phyloP scores from a whole-genome alignment of 1,140 invertebrate genomes.

The Lucilia cuprina region DNA sequence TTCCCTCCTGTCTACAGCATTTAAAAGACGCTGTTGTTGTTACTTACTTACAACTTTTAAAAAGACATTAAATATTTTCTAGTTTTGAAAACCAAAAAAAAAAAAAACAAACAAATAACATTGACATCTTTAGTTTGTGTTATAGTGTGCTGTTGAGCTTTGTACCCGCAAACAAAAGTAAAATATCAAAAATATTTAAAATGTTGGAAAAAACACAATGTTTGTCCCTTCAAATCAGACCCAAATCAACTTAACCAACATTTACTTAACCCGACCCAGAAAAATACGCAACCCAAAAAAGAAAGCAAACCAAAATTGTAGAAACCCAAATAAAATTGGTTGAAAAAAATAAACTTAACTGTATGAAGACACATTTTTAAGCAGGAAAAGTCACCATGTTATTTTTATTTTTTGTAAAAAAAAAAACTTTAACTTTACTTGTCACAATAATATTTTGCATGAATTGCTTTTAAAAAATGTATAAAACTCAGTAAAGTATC shows the following conservation, averaged over 20 bases:
- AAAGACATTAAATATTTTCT: neutral
- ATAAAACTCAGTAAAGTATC: neutral
- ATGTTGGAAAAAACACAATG: neutral
- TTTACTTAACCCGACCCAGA: constrained; percentile 19
- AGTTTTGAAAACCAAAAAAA: neutral
- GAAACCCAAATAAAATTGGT: neutral
- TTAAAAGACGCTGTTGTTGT: neutral
- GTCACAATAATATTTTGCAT: constrained; percentile 11
- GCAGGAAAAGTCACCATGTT: neutral
- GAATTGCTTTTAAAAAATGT: neutral
- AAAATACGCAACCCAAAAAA: neutral
- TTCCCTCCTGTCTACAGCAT: neutral
- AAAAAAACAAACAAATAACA: neutral
- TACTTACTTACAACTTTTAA: neutral
- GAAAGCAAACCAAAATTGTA: neutral
- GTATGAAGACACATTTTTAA: neutral
- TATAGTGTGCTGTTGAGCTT: neutral
- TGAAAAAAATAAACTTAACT: neutral
- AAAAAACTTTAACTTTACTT: neutral
- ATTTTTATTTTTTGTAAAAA: neutral
- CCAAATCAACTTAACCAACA: constrained; percentile 30
- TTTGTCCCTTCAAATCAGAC: constrained; percentile 4
- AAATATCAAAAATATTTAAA: neutral
- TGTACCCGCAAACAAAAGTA: neutral
- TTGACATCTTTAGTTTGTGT: neutral